Base-by-base conservation (phyloP, 1,140 invertebrate genomes). In the Ostrea edulis region DNA sequence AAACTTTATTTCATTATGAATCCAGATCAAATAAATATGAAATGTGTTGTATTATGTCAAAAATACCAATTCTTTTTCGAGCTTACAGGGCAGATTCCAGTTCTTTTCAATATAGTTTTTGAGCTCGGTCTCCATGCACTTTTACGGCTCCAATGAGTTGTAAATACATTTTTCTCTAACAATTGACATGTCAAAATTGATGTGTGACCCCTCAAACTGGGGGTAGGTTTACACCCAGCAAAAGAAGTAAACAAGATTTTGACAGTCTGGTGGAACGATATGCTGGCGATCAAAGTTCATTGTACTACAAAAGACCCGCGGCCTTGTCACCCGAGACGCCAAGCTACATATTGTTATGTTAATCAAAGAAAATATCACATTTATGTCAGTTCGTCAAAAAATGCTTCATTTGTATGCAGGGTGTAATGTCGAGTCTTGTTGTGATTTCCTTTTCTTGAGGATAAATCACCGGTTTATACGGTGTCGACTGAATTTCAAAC, bases 361-460 rank as follows among this genome's bases (percentile, higher is more conserved):
- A 71, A 71, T 71, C 29, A 29, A 71, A 35, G 68, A 25, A 35
- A 71, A 71, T 71, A 71, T 71, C 29, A 71, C 9, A 71, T 71
- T 71, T 58, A 58, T 58, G 35, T 20, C 14, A 58, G 55, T 5
- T 58, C 14, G 14, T 58, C 55, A 58, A 20, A 14, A 20, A 8
- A 8, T n/a, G 22, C n/a, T 68, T 68, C 65, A 68, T 68, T 68
- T 25, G 22, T 68, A 71, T 71, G 22, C 68, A 25, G 11, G 14
- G 68, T 12, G 14, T 1, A 29, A 62, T 62, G 12, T 62, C 17
- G 58, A 14, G 17, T 62, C 58, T 7, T 62, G 14, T 62, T 62
- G 58, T 8, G 14, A 62, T 20, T 62, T n/a, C 58, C n/a, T 17
- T 62, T 62, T 62, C 7, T 62, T n/a, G 14, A n/a, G 58, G 14